These are phyloP conservation scores for Aphidius gifuensis DNA, from an alignment of 1,140 invertebrate genomes.

Conservation along the genomic window DNA sequence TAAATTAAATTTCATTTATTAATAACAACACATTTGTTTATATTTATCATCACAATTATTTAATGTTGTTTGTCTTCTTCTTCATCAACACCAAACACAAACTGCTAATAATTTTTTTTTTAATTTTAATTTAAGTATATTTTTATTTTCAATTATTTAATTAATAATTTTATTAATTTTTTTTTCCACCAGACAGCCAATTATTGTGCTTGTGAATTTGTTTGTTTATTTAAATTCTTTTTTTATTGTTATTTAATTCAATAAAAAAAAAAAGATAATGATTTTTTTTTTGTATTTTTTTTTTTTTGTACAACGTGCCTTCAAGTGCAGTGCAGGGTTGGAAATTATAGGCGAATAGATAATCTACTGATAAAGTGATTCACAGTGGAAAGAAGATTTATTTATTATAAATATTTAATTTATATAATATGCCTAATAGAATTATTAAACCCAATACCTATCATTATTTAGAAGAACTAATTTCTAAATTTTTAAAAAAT, in stretches of 20 bases:
- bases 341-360: conserved; percentile 6
- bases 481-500: neutral
- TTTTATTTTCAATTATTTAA: neutral
- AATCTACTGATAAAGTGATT: conserved; percentile 5
- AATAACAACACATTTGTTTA: neutral
- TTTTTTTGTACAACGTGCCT: conserved; percentile 8
- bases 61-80: conserved; percentile 2
- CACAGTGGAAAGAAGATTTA: neutral
- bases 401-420: too few relatives aligned
- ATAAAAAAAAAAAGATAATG: too few relatives aligned
- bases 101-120: neutral
- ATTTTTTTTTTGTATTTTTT: neutral
- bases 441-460: neutral
- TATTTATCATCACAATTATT: conserved; percentile 9
- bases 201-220: conserved; percentile 21
- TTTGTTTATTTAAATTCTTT: neutral
- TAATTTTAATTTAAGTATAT: conserved; percentile 1
- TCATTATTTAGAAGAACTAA: conserved; percentile 8
- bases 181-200: conserved; percentile 48
- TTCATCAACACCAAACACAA: conserved; percentile 11
- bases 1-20: too few relatives aligned
- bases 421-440: conserved; percentile 2
- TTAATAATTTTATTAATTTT: neutral
- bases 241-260: too few relatives aligned
- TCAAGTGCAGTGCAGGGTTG: conserved; percentile 26